These are phyloP conservation scores for Dromas ardeola DNA, from an alignment of 2,113 vertebrate genomes.

Conservation along the genomic window DNA sequence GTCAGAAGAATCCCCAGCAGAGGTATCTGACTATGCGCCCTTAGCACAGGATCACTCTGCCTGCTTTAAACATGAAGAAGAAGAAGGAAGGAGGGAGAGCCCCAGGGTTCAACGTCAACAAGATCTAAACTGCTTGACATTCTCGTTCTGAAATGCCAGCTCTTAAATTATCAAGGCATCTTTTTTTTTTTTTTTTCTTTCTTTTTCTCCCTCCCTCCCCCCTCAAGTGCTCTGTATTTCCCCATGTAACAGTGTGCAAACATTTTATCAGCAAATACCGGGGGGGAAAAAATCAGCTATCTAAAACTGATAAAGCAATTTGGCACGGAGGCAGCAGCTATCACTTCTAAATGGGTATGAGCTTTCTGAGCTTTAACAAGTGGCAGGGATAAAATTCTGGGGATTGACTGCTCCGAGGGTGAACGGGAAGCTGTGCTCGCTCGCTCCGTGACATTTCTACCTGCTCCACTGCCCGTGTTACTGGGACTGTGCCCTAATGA, in stretches of 20 bases:
- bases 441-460: not conserved
- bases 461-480: not conserved
- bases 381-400: not conserved
- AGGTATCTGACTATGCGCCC: not conserved
- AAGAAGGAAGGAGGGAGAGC: slow-evolving; percentile 4
- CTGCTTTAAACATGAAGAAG: slow-evolving; percentile 20
- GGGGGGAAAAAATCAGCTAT: not conserved
- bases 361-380: not conserved
- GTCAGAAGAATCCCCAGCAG: slow-evolving; percentile 30
- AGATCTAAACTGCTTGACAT: slow-evolving; percentile 49
- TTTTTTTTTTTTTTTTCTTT: not conserved
- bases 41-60: not conserved
- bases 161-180: slow-evolving; percentile 29
- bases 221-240: not conserved
- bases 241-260: slow-evolving; percentile 17
- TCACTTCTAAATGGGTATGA: not conserved
- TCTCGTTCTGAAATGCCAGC: slow-evolving; percentile 47
- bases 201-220: not conserved
- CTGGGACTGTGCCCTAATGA: not conserved
- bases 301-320: slow-evolving; percentile 43
- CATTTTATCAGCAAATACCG: slow-evolving; percentile 33
- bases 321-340: not conserved
- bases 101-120: slow-evolving; percentile 7
- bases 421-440: not conserved
- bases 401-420: not conserved